phyloP scores from a whole-genome alignment of 1,140 invertebrate species.

The Trachymyrmex septentrionalis region DNA sequence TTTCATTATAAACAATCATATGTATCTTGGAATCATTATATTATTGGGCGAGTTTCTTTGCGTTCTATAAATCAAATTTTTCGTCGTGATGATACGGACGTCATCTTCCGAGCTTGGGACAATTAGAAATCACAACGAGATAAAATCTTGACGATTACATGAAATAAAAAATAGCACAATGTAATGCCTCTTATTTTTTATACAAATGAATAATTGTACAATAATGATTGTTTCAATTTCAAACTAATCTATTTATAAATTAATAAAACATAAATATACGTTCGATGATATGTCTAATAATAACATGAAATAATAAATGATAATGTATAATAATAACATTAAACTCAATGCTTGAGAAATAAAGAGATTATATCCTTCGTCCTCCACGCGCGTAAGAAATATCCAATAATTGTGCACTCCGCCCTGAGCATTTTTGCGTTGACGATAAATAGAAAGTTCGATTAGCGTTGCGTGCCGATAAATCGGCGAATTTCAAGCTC shows the following conservation, averaged over 20 bases:
- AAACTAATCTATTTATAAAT: background rate
- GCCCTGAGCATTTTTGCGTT: slow-evolving; percentile 43
- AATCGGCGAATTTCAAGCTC: slow-evolving; percentile 7
- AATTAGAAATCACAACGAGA: background rate
- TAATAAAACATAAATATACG: background rate
- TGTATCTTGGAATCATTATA: background rate
- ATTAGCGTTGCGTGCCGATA: background rate
- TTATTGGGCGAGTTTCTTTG: slow-evolving; percentile 20
- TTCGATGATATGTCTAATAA: no score
- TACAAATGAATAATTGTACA: background rate
- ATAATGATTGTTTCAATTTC: background rate
- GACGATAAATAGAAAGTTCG: slow-evolving; percentile 34
- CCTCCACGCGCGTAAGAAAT: background rate
- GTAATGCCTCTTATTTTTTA: background rate
- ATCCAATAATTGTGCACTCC: background rate
- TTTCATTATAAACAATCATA: background rate
- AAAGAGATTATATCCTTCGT: background rate
- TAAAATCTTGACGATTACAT: background rate
- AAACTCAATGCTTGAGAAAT: background rate
- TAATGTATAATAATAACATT: background rate
- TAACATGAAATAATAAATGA: no score
- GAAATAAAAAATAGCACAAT: background rate
- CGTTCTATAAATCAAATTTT: slow-evolving; percentile 29
- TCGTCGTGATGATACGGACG: background rate
- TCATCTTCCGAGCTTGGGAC: background rate